Conservation (phyloP, 1,140 invertebrate species). For the Cataglyphis hispanica region DNA sequence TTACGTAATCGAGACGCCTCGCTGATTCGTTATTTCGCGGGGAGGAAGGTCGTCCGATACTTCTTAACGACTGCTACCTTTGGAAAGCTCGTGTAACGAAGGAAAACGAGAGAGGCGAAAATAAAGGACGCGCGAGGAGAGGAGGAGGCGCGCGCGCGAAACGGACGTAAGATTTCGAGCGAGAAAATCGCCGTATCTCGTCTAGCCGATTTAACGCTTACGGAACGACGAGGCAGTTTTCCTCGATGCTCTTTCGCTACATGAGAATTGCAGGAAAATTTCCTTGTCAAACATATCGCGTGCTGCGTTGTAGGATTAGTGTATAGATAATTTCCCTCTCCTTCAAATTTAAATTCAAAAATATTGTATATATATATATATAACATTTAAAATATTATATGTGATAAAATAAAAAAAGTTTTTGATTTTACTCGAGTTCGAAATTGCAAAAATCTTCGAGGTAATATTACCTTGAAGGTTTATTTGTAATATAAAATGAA, state of each 20-base stretch:
- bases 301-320: background rate
- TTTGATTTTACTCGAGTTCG: background rate
- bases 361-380: too few species aligned
- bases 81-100: slow-evolving; percentile 34
- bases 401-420: background rate
- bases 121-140: slow-evolving; percentile 2
- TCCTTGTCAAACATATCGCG: background rate
- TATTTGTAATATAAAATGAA: slow-evolving; percentile 29
- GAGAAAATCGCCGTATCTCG: slow-evolving; percentile 47
- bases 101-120: slow-evolving; percentile 2
- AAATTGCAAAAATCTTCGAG: background rate
- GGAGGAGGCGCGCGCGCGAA: slow-evolving; percentile 4
- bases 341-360: too few species aligned
- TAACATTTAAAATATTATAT: too few species aligned
- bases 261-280: background rate
- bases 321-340: too few species aligned
- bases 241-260: background rate
- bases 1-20: slow-evolving; percentile 64
- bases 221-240: background rate
- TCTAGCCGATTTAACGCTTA: slow-evolving; percentile 40
- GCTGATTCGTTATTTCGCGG: slow-evolving; percentile 62
- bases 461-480: background rate
- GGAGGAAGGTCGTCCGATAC: slow-evolving; percentile 28
- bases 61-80: slow-evolving; percentile 57
- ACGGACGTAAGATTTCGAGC: background rate